Evolutionary conservation across 1,140 invertebrate species (phyloP), one percentile per base, ranked within the genome.

Genomic region (Anoplolepis gracilipes): DNA sequence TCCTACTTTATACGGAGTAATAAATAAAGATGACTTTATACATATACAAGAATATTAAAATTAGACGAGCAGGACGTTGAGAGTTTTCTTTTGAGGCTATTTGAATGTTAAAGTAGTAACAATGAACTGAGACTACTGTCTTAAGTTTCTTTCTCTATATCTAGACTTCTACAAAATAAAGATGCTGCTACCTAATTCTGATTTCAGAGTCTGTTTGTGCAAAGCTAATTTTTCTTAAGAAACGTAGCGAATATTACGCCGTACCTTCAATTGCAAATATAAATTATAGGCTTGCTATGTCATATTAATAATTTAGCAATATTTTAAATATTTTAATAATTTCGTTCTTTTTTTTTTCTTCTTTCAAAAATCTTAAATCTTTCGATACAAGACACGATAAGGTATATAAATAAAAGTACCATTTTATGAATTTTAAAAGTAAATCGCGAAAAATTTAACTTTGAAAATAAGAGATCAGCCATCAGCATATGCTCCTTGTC

Each of bases 41-140:
- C 33, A 78, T 78, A 81, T 72, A 70, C 25, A 57, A 70, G 30
- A 72, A 82, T 82, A 82, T 85, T 85, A 70, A 85, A 64, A 84
- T 64, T 65, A 55, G 49, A 62, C 16, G 22, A 42, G 5, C 19
- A 53, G 42, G 55, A 82, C 46, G 65, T 82, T 72, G 46, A 82
- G 46, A 82, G 42, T 57, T 82, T 86, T 49, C 77, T 82, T 49
- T 86, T 53, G 65, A 42, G 39, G 36, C 46, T 61, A 86, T 86
- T 86, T 82, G 39, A 86, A 86, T 86, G 57, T 67, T 72, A 65
- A 86, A 61, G 55, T 33, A 72, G 39, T 82, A 86, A 82, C 77
- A 82, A 86, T 82, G 65, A 85, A 49, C 25, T 62, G 10, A 82
- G 82, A 57, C 62, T 85, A 69, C 55, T 33, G 64, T 49, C 8